Percentiles rank a stretch among this genome's conserved stretches.
Conservation (phyloP, 2,888 invertebrate species). For the Labia minor region DNA sequence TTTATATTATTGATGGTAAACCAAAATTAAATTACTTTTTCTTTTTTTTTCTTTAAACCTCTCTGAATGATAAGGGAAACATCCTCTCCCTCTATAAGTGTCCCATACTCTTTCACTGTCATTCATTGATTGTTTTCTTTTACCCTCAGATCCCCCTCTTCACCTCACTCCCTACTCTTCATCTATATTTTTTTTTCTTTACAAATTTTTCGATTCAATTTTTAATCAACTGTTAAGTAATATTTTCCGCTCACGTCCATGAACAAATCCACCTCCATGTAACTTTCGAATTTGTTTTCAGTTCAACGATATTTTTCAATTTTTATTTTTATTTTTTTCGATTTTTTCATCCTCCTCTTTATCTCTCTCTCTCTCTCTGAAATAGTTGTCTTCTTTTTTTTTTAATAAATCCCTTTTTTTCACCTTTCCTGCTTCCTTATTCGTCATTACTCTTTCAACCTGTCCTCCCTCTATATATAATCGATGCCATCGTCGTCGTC, state of each 20-base stretch:
- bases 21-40: too few species aligned
- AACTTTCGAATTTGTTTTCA: neutral
- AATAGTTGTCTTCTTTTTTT: neutral
- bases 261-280: neutral
- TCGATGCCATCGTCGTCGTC: neutral
- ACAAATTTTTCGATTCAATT: too few species aligned
- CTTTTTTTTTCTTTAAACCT: too few species aligned
- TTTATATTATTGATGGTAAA: too few species aligned
- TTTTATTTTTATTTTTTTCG: neutral
- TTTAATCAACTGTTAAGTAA: too few species aligned
- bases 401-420: neutral
- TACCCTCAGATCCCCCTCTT: too few species aligned
- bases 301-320: neutral
- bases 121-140: too few species aligned
- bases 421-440: neutral
- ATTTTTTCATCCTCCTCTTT: neutral
- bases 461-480: conserved; percentile 13
- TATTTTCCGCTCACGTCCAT: neutral
- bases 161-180: too few species aligned
- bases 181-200: too few species aligned
- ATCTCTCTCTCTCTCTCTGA: neutral
- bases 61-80: too few species aligned
- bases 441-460: conserved; percentile 13
- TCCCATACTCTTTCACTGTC: too few species aligned
- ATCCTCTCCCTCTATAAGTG: too few species aligned